Conservation (phyloP, 1,140 invertebrate species). For the Trichoplusia ni region DNA sequence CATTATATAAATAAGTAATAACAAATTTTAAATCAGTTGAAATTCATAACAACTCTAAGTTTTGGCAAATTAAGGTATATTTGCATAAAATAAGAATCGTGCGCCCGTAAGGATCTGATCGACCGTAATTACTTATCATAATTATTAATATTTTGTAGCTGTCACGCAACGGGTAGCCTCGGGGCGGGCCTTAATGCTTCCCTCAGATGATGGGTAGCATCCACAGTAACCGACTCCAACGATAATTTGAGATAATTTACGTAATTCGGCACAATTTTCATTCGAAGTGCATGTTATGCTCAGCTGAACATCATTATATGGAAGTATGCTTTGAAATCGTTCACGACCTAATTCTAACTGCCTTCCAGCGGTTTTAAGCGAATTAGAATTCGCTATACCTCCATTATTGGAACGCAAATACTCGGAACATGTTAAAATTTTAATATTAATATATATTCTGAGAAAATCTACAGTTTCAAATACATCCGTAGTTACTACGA, state of each 20-base stretch:
- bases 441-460: background rate
- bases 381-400: constrained; percentile 17
- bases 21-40: constrained; percentile 9
- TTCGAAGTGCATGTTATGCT: constrained; percentile 70
- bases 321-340: constrained; percentile 42
- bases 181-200: constrained; percentile 52
- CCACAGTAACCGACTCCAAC: constrained; percentile 53
- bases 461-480: background rate
- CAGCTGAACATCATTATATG: constrained; percentile 58
- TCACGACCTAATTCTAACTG: constrained; percentile 59
- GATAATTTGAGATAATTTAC: constrained; percentile 78
- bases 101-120: constrained; percentile 43
- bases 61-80: constrained; percentile 37
- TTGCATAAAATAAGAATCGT: constrained; percentile 47
- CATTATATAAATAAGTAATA: too few species aligned
- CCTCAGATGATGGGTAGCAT: constrained; percentile 54
- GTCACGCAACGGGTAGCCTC: constrained; percentile 61
- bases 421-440: constrained; percentile 4
- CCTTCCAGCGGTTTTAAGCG: constrained; percentile 38
- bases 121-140: constrained; percentile 56
- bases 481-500: background rate
- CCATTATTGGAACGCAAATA: constrained; percentile 26
- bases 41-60: constrained; percentile 16
- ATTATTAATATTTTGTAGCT: constrained; percentile 66
- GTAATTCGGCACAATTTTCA: constrained; percentile 72